Base-by-base conservation (phyloP, 2,888 invertebrate genomes). In the Podotricha telesiphe region DNA sequence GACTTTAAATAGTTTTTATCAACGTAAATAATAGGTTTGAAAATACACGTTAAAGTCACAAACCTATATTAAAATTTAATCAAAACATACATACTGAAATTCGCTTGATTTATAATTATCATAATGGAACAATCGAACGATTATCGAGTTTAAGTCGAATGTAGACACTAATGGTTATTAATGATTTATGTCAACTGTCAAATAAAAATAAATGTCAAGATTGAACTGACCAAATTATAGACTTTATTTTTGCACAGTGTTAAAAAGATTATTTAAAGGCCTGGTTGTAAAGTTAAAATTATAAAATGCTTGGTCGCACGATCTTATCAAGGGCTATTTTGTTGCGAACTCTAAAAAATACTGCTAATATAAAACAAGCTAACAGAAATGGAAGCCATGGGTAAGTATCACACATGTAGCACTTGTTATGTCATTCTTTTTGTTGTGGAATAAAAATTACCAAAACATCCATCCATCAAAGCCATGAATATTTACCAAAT, bases 351-450 rank as follows among this genome's bases (percentile, higher is more conserved):
- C 66, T 87, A 2, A 88, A 84, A 77, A 87, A 86, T 80, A 79
- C 77, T 28, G 81, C 81, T 72, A 87, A 84, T 73, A 63, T 83
- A 56, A 89, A 91, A 74, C 88, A 86, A 79, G 63, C 81, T 3
- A 86, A 83, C 79, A 85, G 91, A 76, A 88, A 90, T 73, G 73
- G 86, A 34, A 86, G 90, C 58, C 90, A 91, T 81, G 92, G 91
- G 91, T 92, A 81, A 80, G 87, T 76, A 64, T 42, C 17, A 65
- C 72, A 50, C 13, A 63, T 65, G 50, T 58, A 62, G 62, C 62
- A 67, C 63, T 83, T 83, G 61, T 89, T 90, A 90, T 90, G 89
- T 91, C 89, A 90, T 80, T 63, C 48, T 48, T 28, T 50, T 50
- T 67, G n/a, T 19, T 62, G 8, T 20, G 19, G 19, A 34, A 48